These are phyloP conservation scores for Coenobita brevimanus DNA, from an alignment of 1,140 invertebrate genomes.

Conservation along the genomic window DNA sequence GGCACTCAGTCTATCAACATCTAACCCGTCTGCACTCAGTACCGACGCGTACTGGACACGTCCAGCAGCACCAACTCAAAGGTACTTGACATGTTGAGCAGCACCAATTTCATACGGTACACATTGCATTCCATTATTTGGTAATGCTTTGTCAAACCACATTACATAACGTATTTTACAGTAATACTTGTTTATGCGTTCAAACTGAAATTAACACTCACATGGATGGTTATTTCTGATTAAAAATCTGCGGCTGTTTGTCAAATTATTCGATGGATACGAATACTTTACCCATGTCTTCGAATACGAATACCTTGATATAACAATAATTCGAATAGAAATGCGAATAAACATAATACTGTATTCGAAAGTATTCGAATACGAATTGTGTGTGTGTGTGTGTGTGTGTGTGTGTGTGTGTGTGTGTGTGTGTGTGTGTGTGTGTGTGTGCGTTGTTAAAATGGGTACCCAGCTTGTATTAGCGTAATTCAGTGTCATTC, in stretches of 20 bases:
- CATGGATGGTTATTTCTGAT: background rate
- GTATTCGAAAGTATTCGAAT: background rate
- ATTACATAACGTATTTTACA: background rate
- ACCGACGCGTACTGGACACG: background rate
- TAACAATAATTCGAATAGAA: background rate
- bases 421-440: no score
- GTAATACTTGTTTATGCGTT: background rate
- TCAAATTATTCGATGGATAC: no score
- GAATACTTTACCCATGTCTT: no score
- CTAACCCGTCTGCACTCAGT: background rate
- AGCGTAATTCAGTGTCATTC: no score
- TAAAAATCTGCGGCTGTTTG: background rate
- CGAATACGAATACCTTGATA: background rate
- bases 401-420: no score
- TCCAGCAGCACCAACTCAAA: background rate
- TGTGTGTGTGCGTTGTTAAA: no score
- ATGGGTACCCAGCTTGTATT: no score
- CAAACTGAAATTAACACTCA: background rate
- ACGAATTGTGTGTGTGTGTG: no score
- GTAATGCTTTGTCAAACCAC: slow-evolving; percentile 1
- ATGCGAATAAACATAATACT: background rate
- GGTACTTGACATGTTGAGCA: no score
- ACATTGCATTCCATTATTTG: background rate
- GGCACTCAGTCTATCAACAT: no score
- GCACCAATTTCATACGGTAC: no score